Base-by-base conservation (phyloP, 2,888 invertebrate genomes). In the Andrena dorsata region DNA sequence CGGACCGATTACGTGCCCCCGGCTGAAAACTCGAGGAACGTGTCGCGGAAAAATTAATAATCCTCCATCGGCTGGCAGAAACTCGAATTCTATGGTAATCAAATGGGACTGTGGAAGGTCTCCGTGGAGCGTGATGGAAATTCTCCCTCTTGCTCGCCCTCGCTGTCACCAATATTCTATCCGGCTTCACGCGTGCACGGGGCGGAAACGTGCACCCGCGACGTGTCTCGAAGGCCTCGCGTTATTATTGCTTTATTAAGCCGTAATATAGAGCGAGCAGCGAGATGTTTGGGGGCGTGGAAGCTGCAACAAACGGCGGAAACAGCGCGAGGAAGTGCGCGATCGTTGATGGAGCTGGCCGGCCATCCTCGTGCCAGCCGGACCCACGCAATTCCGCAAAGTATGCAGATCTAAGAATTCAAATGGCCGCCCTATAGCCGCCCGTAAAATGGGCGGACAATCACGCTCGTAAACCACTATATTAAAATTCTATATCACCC, bases 381-480 rank as follows among this genome's bases (percentile, higher is more conserved):
- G 86, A 88, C 92, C 23, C 89, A 90, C 91, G 92, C 93, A 92
- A 93, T 94, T 93, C 92, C 91, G 90, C 92, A 90, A 93, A 93
- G 91, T 93, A 93, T 93, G 93, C 93, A 93, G 93, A 94, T 93
- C 93, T 93, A 93, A 93, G 94, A 94, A 94, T 94, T 93, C 91
- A 93, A 94, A 94, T 94, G 93, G 92, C 91, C 89, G 91, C 86
- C 90, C 93, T 91, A 90, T 91, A 89, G 89, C 90, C 91, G 84
- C 41, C 91, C 91, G 90, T 93, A 93, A 93, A 93, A 93, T 93
- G 91, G 91, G 91, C 32, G 93, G 93, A 94, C 93, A 93, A 93
- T 94, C 93, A 93, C 91, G 91, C 93, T 93, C 93, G 92, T 93
- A 94, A 94, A 93, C 85, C 93, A 92, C 93, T 93, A 93, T 93